These are phyloP conservation scores for Sarcoramphus papa DNA, from an alignment of 2,797 vertebrate genomes.

Conservation along the genomic window DNA sequence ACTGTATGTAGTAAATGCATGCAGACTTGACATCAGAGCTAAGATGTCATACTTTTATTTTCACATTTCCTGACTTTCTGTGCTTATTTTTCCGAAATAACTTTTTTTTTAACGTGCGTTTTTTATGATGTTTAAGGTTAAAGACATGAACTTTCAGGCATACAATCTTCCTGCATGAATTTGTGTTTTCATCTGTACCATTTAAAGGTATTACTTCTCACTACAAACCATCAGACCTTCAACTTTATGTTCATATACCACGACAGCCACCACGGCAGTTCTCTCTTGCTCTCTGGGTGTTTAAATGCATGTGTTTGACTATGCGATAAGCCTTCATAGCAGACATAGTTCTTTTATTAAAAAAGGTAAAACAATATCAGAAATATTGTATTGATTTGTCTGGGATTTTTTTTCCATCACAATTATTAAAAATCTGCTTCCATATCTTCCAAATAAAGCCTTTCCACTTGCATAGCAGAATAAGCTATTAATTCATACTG, in stretches of 20 bases:
- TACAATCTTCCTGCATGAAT: not conserved
- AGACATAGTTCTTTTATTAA: not conserved
- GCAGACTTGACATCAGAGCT: not conserved
- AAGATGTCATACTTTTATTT: not conserved
- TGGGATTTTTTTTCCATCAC: not conserved
- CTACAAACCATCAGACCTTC: not conserved
- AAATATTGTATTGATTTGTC: not conserved
- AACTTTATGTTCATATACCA: not conserved
- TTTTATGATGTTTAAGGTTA: not conserved
- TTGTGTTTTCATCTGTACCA: not conserved
- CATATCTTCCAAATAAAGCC: not conserved
- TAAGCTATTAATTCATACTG: not conserved
- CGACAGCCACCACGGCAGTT: not conserved
- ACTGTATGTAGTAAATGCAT: rapidly evolving
- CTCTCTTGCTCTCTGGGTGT: not conserved
- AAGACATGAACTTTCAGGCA: not conserved
- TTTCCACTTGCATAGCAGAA: not conserved
- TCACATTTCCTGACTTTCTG: not conserved
- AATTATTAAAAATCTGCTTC: not conserved
- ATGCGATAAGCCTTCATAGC: not conserved
- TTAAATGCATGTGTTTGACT: not conserved
- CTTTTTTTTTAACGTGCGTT: not conserved
- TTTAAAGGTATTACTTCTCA: not conserved
- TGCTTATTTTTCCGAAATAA: not conserved
- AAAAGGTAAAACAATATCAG: not conserved